Evolutionary conservation across 2,113 vertebrate species (phyloP).

Genomic region (Indicator maculatus): DNA sequence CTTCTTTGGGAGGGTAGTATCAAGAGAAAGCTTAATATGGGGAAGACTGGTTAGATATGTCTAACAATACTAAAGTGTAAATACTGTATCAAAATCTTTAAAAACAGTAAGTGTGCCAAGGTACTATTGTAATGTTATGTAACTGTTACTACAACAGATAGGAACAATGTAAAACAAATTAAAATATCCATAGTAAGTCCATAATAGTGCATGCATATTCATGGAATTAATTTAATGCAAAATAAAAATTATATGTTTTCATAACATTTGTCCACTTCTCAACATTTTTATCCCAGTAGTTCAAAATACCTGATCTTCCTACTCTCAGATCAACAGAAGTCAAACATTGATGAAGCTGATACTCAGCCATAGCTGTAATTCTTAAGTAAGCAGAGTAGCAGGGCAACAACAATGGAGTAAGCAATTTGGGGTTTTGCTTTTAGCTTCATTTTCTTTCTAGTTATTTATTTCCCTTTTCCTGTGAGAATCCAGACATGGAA

Average conservation of each 20-base stretch:
- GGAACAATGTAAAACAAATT: background rate
- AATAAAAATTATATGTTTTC: conserved; percentile 27
- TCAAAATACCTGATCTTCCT: background rate
- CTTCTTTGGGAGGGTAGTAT: background rate
- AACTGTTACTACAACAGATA: conserved; percentile 9
- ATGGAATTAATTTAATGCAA: conserved; percentile 1
- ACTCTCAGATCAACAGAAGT: background rate
- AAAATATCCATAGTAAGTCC: background rate
- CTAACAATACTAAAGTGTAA: background rate
- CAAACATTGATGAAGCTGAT: background rate
- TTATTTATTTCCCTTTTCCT: background rate
- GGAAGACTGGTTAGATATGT: background rate
- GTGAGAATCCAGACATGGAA: background rate
- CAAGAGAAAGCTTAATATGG: background rate
- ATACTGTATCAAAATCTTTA: background rate
- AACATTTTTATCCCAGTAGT: background rate
- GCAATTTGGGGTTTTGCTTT: background rate
- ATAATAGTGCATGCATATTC: conserved; percentile 20
- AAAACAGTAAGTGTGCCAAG: background rate
- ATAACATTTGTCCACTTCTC: conserved; percentile 21
- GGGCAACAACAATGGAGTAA: background rate
- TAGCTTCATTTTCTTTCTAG: background rate
- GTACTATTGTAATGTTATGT: background rate
- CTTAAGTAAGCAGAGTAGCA: background rate
- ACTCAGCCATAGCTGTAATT: background rate